Evolutionary conservation across 2,113 vertebrate genomes (phyloP), one percentile per base, ranked within the genome.

Genomic region (Oceanites oceanicus): DNA sequence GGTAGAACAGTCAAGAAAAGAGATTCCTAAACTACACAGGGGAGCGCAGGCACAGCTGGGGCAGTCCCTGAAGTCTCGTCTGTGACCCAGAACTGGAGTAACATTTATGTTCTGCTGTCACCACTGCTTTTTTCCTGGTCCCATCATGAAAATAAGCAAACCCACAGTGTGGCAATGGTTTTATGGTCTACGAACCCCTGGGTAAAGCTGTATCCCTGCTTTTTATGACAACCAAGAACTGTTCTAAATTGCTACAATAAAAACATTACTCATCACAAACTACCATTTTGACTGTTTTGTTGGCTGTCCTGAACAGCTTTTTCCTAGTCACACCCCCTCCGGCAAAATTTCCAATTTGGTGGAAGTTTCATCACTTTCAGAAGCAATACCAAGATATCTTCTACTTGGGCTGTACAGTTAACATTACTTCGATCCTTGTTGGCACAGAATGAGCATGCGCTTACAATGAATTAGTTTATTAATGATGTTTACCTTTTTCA

Each of bases 371-470:
- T 8, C 12, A 4, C 21, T 62, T 82, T 25, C 29, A 76, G 29
- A 68, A 73, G 19, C 32, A 63, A 22, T 2, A 58, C 19, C 29
- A 16, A 11, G 6, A 0, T 3, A 22, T 4, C 32, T 63, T 36
- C 47, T 22, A 34, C 38, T 14, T 17, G 29, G 38, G 49, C 59
- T 19, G 10, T 32, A 13, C 19, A n/a, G 30, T 29, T 47, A 52
- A 11, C 10, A 5, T 8, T 16, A 36, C 12, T 19, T 26, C 1
- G 0, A 3, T 6, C 10, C 27, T 23, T 15, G 3, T 2, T 34
- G 11, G 27, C 36, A 76, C 20, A 38, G n/a, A 38, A 23, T 0
- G 3, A 73, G 8, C 36, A 29, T 0, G 2, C 1, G 1, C 7
- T 68, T 26, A 21, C 5, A 13, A 52, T 27, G 32, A 40, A 40